phyloP scores from a whole-genome alignment of 1,140 invertebrate species.

The Meloidogyne floridensis region DNA sequence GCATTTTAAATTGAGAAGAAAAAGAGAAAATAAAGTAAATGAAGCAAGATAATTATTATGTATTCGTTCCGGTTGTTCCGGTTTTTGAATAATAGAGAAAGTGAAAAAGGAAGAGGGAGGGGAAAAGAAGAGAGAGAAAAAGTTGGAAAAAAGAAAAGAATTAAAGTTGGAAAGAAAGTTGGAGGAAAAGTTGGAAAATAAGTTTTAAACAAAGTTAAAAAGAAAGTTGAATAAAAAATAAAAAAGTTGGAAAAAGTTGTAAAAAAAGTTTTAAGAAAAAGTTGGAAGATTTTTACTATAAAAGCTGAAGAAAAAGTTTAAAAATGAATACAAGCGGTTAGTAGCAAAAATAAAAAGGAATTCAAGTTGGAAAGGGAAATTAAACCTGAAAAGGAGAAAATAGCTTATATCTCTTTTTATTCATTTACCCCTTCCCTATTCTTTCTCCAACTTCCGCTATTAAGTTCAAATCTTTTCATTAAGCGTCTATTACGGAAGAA shows the following conservation, averaged over 20 bases:
- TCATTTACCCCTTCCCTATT: not conserved
- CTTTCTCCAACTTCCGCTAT: not conserved
- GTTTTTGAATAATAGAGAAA: not conserved
- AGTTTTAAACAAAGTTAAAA: no score
- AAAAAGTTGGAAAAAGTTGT: not conserved
- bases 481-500: not conserved
- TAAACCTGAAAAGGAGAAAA: not conserved
- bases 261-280: not conserved
- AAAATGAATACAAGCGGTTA: no score
- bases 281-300: not conserved
- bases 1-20: no score
- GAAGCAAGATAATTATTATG: not conserved
- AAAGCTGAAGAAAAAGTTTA: not conserved
- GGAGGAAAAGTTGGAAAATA: no score
- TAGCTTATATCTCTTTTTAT: not conserved
- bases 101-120: not conserved
- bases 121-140: not conserved
- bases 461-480: not conserved
- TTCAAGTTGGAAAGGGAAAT: no score
- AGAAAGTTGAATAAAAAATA: no score
- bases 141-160: not conserved
- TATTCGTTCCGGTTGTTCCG: not conserved
- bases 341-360: no score
- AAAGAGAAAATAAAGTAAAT: not conserved
- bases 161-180: no score